phyloP scores from a whole-genome alignment of 2,113 vertebrate species.

The Ibidorhyncha struthersii region DNA sequence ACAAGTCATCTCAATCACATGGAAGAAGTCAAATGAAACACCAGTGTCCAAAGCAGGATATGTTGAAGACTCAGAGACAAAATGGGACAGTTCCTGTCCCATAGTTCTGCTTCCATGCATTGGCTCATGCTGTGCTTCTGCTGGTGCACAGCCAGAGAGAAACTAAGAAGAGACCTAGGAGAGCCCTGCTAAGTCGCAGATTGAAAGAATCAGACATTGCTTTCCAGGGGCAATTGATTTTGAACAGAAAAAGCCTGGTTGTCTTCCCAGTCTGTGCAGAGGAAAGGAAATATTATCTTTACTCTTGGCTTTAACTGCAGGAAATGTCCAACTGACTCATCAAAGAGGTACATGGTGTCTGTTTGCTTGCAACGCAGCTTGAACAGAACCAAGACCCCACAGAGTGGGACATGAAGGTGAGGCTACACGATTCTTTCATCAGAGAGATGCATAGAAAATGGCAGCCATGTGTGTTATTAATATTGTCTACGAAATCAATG shows the following conservation, averaged over 20 bases:
- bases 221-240: constrained; percentile 15
- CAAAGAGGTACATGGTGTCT: neutral
- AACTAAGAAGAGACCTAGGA: neutral
- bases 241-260: neutral
- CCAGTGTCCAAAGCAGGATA: neutral
- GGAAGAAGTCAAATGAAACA: neutral
- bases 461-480: neutral
- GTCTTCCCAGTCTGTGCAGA: neutral
- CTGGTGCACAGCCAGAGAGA: neutral
- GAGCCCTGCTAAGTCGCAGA: neutral
- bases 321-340: neutral
- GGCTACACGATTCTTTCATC: neutral
- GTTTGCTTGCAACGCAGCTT: neutral
- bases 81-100: neutral
- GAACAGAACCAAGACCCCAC: neutral
- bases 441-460: neutral
- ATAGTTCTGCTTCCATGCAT: neutral
- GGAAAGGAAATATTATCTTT: neutral
- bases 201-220: neutral
- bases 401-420: neutral
- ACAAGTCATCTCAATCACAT: neutral
- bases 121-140: neutral
- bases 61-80: neutral
- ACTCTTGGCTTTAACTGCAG: neutral
- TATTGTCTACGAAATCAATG: neutral